phyloP scores from a whole-genome alignment of 2,113 vertebrate species.

The Tyrannus savana region DNA sequence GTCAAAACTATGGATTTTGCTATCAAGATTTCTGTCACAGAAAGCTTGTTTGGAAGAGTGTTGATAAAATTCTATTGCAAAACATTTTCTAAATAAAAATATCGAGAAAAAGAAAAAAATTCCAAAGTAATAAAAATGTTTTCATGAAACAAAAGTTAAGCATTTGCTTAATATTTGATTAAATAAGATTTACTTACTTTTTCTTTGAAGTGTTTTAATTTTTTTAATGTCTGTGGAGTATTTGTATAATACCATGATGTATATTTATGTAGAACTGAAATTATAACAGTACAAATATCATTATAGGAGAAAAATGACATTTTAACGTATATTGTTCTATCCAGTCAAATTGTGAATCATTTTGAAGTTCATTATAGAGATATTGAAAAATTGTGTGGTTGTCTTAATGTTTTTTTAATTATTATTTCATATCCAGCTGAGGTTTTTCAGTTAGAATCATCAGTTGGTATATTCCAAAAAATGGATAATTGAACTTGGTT shows the following conservation, averaged over 20 bases:
- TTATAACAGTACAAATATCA: conserved; percentile 80
- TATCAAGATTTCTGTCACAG: conserved; percentile 74
- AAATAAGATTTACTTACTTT: conserved; percentile 80
- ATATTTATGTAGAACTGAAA: conserved; percentile 85
- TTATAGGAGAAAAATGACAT: conserved; percentile 78
- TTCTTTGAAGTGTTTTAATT: conserved; percentile 83
- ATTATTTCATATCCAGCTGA: conserved; percentile 86
- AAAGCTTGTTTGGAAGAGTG: conserved; percentile 73
- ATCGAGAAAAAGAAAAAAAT: conserved; percentile 63
- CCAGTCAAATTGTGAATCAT: conserved; percentile 91
- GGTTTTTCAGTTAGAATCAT: conserved; percentile 82
- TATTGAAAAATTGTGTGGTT: conserved; percentile 96
- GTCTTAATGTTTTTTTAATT: conserved; percentile 98
- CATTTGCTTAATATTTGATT: conserved; percentile 79
- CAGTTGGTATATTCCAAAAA: conserved; percentile 80
- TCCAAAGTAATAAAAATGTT: conserved; percentile 82
- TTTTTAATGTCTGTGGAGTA: conserved; percentile 85
- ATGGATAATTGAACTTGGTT: conserved; percentile 80
- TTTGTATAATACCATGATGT: conserved; percentile 85
- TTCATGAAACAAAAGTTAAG: conserved; percentile 75
- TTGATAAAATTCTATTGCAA: conserved; percentile 78
- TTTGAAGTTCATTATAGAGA: conserved; percentile 97
- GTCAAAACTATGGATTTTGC: conserved; percentile 69
- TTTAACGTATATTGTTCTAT: conserved; percentile 84
- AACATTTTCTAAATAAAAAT: conserved; percentile 75